These are phyloP conservation scores for Troides helena DNA, from an alignment of 2,888 invertebrate genomes.

Conservation along the genomic window DNA sequence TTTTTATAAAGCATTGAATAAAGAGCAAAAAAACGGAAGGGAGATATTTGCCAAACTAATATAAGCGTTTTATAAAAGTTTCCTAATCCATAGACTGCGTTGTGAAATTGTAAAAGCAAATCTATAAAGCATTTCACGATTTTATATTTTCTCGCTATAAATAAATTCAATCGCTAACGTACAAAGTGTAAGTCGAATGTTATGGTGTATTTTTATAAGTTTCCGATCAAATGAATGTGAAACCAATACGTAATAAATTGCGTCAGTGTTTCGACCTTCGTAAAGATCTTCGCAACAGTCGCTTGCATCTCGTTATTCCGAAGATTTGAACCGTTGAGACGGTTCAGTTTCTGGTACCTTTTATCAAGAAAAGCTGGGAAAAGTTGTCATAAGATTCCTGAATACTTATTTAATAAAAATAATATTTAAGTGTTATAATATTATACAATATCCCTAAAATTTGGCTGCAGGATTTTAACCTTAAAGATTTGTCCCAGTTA, in stretches of 20 bases:
- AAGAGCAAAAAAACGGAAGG: too few species aligned
- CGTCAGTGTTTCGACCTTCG: slow-evolving; percentile 57
- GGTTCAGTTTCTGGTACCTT: background rate
- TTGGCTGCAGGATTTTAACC: too few species aligned
- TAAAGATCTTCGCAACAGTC: slow-evolving; percentile 26
- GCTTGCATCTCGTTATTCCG: background rate
- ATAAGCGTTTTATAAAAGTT: background rate
- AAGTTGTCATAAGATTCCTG: too few species aligned
- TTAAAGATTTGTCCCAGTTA: too few species aligned
- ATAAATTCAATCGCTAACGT: slow-evolving; percentile 13
- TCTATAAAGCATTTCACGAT: slow-evolving; percentile 4
- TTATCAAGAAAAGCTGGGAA: background rate
- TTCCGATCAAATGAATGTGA: slow-evolving; percentile 61
- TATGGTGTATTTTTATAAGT: slow-evolving; percentile 61
- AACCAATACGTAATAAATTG: slow-evolving; percentile 56
- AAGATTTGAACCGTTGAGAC: background rate
- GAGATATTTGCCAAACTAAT: too few species aligned
- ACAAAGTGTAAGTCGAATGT: slow-evolving; percentile 46
- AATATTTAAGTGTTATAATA: too few species aligned
- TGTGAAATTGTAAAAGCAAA: slow-evolving; percentile 9
- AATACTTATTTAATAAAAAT: too few species aligned
- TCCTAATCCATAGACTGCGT: background rate
- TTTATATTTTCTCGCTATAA: slow-evolving; percentile 1
- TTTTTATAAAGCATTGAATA: too few species aligned
- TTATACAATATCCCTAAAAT: too few species aligned